These are phyloP conservation scores for Actinopyga echinites DNA, from an alignment of 53 echinoderm and acorn worm genomes.

Conservation along the genomic window DNA sequence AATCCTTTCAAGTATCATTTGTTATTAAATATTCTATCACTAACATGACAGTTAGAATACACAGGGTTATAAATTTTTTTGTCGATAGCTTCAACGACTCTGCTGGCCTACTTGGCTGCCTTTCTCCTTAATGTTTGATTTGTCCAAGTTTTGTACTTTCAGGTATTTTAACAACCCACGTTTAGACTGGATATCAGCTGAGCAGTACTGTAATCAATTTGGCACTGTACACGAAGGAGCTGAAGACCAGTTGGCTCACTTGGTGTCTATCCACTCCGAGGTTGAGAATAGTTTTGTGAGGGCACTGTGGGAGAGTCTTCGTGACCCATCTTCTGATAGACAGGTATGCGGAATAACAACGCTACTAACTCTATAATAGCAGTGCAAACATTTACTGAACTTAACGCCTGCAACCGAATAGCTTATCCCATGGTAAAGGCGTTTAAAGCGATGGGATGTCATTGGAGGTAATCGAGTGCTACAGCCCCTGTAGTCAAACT, in stretches of 20 bases:
- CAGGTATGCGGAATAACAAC: not conserved
- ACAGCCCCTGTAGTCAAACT: too few species aligned
- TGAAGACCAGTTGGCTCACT: not conserved
- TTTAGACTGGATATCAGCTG: not conserved
- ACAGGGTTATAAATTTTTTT: too few species aligned
- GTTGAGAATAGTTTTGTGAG: not conserved
- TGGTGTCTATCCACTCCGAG: constrained; percentile 22
- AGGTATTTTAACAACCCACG: constrained; percentile 9
- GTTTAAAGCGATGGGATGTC: too few species aligned
- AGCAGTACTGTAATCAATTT: not conserved
- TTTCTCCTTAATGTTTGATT: not conserved
- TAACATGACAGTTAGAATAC: too few species aligned
- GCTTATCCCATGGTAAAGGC: too few species aligned
- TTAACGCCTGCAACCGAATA: too few species aligned
- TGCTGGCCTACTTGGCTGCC: not conserved
- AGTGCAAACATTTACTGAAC: too few species aligned
- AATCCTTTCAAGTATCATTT: too few species aligned
- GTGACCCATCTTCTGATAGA: not conserved
- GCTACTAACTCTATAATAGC: too few species aligned
- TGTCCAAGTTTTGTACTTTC: not conserved
- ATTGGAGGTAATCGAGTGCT: too few species aligned
- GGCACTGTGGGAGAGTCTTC: not conserved
- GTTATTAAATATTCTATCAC: too few species aligned
- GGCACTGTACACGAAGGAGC: not conserved
- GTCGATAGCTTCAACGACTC: not conserved